These are phyloP conservation scores for Agapornis canus DNA, from an alignment of 2,797 vertebrate genomes.

Conservation along the genomic window DNA sequence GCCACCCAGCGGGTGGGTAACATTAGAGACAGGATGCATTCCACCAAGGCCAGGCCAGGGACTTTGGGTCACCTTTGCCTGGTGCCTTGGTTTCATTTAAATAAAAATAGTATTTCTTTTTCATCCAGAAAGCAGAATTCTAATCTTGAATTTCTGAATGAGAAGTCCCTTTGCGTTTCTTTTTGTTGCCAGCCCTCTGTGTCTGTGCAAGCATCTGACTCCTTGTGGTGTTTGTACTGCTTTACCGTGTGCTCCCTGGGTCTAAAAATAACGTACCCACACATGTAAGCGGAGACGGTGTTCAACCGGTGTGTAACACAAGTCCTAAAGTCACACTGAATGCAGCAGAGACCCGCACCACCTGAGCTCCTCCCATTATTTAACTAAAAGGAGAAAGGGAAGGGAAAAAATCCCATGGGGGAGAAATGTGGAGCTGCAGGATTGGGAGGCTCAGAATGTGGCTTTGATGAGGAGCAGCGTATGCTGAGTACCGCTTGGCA, in stretches of 20 bases:
- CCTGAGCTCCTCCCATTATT: fast-evolving
- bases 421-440: neutral
- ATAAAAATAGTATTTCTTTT: neutral
- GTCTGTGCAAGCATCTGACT: constrained; percentile 56
- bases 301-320: constrained; percentile 6
- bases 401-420: neutral
- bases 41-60: neutral
- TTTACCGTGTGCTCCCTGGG: constrained; percentile 53
- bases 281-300: constrained; percentile 26
- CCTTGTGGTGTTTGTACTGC: constrained; percentile 49
- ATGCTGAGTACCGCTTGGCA: fast-evolving
- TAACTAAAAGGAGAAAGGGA: neutral
- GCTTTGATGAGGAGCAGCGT: neutral
- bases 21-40: fast-evolving
- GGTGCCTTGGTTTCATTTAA: neutral
- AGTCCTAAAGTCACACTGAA: constrained; percentile 45
- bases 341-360: neutral
- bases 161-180: neutral
- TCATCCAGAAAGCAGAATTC: neutral
- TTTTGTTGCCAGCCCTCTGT: constrained; percentile 38
- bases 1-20: neutral
- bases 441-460: fast-evolving
- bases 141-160: neutral
- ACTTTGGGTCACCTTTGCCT: neutral
- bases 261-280: constrained; percentile 73